A percentile compares a stretch with the other conserved stretches of the same genome.
phyloP scores from a whole-genome alignment of 2,797 vertebrate genomes.

The Anas capensis region DNA sequence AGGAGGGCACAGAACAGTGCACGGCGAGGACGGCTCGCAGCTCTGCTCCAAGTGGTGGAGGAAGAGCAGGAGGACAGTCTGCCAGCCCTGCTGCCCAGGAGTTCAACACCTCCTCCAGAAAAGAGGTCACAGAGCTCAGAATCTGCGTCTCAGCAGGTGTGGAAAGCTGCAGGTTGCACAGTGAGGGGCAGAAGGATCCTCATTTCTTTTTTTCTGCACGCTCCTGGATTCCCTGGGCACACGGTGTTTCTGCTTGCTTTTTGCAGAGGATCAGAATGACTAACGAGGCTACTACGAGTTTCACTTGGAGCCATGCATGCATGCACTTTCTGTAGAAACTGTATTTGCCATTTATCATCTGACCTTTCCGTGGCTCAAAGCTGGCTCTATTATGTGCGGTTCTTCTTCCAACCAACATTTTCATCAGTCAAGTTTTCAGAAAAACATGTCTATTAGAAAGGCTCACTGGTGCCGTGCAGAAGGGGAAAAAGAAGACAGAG shows the following conservation, averaged over 20 bases:
- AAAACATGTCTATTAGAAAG: not conserved
- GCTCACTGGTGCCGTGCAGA: not conserved
- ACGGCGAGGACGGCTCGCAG: too few relatives aligned
- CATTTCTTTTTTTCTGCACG: not conserved
- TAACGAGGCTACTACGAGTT: not conserved
- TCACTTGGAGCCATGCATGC: not conserved
- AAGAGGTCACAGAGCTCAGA: rapidly evolving
- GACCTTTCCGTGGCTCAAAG: not conserved
- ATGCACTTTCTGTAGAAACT: not conserved
- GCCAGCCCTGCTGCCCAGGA: not conserved
- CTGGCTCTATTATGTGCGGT: not conserved
- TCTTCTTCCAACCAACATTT: not conserved
- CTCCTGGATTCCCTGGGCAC: not conserved
- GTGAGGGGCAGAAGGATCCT: not conserved
- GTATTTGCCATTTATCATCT: not conserved
- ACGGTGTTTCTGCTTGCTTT: not conserved
- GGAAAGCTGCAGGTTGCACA: not conserved
- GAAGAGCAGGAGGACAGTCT: not conserved
- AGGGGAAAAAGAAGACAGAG: not conserved
- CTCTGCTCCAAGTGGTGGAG: rapidly evolving
- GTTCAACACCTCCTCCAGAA: not conserved
- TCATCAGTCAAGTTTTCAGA: not conserved
- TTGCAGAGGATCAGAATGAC: not conserved
- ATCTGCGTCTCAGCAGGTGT: rapidly evolving
- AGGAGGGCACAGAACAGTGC: not conserved